Conservation (phyloP, 2,888 invertebrate species). For the Pharmacophagus antenor region DNA sequence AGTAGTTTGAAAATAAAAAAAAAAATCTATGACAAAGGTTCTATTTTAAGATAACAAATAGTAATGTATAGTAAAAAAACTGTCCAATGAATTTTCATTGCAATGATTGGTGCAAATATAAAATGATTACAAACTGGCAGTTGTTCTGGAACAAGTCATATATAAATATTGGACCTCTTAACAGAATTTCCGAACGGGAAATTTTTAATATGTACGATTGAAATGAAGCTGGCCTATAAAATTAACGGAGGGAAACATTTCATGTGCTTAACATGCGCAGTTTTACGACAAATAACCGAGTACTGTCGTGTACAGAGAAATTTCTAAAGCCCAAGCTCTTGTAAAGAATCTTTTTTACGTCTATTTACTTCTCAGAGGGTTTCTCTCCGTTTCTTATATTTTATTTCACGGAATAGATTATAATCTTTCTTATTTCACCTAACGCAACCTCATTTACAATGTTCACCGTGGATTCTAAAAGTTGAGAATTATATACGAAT, state of each 20-base stretch:
- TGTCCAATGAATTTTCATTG: too few relatives aligned
- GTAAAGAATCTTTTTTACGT: constrained; percentile 21
- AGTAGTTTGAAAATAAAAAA: too few relatives aligned
- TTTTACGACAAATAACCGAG: constrained; percentile 22
- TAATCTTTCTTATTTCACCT: constrained; percentile 39
- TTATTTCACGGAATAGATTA: constrained; percentile 26
- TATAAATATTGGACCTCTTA: background rate
- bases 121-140: too few relatives aligned
- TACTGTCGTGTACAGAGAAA: constrained; percentile 19
- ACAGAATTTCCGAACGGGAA: background rate
- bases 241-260: constrained; percentile 11
- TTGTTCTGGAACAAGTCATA: too few relatives aligned
- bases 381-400: constrained; percentile 20
- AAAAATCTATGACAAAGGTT: too few relatives aligned
- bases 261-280: constrained; percentile 16
- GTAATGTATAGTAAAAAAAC: too few relatives aligned
- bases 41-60: too few relatives aligned
- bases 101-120: too few relatives aligned
- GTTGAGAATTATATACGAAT: background rate
- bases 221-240: constrained; percentile 25
- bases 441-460: constrained; percentile 33
- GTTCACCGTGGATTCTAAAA: background rate
- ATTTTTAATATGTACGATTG: background rate
- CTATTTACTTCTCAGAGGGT: constrained; percentile 14
- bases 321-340: constrained; percentile 11